Evolutionary conservation across 2,888 invertebrate species (phyloP).

Genomic region (Melitaea athalia): DNA sequence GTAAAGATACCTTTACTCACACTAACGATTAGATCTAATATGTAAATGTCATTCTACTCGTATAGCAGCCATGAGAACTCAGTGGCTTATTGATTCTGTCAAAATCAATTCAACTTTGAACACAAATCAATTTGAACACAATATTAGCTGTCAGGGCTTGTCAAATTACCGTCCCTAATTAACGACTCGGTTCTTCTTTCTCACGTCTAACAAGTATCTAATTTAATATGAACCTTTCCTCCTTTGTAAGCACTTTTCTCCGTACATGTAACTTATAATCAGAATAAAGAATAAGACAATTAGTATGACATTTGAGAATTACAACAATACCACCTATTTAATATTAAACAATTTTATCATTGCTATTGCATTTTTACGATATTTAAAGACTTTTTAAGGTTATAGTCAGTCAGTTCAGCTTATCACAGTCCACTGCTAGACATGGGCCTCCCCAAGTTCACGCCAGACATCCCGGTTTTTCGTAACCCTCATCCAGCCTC

Average conservation of each 20-base stretch:
- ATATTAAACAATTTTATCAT: too few relatives aligned
- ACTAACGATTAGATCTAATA: conserved; percentile 16
- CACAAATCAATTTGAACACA: conserved; percentile 80
- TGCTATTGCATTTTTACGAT: too few relatives aligned
- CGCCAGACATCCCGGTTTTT: too few relatives aligned
- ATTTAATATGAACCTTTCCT: conserved; percentile 36
- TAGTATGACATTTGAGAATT: not conserved
- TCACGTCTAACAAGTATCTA: conserved; percentile 61
- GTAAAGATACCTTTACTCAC: not conserved
- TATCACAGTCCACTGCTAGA: too few relatives aligned
- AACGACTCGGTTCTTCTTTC: conserved; percentile 66
- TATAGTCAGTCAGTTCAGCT: too few relatives aligned
- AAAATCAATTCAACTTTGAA: conserved; percentile 80
- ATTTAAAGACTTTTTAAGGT: too few relatives aligned
- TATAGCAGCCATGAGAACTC: conserved; percentile 51
- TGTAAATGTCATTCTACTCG: conserved; percentile 29
- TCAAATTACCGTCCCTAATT: conserved; percentile 77
- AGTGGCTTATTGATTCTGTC: conserved; percentile 81
- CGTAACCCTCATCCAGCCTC: too few relatives aligned
- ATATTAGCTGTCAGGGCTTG: conserved; percentile 78
- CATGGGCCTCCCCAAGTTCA: not conserved
- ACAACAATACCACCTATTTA: too few relatives aligned
- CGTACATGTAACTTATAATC: conserved; percentile 24
- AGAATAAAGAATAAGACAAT: conserved; percentile 18
- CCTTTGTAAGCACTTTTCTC: conserved; percentile 31